Conservation (phyloP, 2,113 vertebrate species). For the Chloebia gouldiae region DNA sequence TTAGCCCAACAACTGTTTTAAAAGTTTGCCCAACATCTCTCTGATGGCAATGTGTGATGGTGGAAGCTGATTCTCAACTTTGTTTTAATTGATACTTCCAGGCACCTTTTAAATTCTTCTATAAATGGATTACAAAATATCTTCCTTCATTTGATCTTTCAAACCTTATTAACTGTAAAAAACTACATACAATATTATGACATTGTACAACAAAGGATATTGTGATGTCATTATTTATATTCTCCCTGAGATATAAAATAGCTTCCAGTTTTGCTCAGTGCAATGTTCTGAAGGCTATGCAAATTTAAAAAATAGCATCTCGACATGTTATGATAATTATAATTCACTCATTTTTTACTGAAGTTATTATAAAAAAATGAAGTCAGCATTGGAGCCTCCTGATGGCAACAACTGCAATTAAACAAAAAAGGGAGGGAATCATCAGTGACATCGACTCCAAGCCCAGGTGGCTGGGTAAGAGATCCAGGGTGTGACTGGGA, state of each 20-base stretch:
- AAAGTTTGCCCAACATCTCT: neutral
- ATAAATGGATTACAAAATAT: neutral
- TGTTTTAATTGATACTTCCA: neutral
- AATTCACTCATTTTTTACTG: neutral
- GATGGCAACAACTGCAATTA: neutral
- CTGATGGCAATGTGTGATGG: neutral
- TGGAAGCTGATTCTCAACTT: neutral
- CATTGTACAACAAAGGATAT: neutral
- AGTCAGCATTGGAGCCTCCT: neutral
- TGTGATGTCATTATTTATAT: neutral
- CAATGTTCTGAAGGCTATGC: slow-evolving; percentile 47
- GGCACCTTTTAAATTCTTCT: neutral
- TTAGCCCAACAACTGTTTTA: neutral
- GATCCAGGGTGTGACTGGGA: neutral
- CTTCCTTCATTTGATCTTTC: neutral
- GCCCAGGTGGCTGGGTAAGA: neutral
- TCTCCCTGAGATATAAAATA: neutral
- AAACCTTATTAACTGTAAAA: neutral
- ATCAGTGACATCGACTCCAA: neutral
- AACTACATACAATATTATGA: neutral
- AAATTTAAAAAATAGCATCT: neutral
- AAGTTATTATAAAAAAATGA: neutral
- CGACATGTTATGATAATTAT: neutral
- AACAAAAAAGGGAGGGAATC: neutral
- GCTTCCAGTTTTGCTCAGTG: slow-evolving; percentile 64